Base-by-base conservation (phyloP, 64 coral and sea anemone species). In the Exaiptasia diaphana region DNA sequence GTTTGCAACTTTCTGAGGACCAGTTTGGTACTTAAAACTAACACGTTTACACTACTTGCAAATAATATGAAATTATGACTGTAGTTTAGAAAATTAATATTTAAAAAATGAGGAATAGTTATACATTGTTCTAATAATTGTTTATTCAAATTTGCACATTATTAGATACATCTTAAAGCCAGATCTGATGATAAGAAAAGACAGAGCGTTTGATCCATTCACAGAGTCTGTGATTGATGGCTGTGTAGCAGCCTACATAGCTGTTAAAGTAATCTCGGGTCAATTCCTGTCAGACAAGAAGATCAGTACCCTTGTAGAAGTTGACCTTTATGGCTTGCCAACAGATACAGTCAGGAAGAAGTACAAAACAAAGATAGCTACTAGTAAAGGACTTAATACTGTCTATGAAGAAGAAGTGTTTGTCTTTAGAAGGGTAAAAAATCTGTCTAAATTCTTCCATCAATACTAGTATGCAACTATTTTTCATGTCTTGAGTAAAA, bases 271-370 rank as follows among this genome's bases (percentile, higher is more conserved):
- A 74, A 96, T 96, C 39, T 96, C 93, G 21, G 93, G 93, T 2
- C 93, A 96, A 38, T 96, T 90, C 38, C 54, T 96, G 48, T 96
- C 93, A 24, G 93, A 96, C 63, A 96, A 96, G 76, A 96, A 76
- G 34, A 80, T 96, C 55, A 85, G 30, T 14, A 96, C 87, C 0
- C 79, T 38, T 41, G 93, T 96, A 6, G 87, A 96, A 12, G 91
- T 96, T 24, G 92, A 96, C 41, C 90, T 96, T 86, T 96, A 96
- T 57, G 92, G 92, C 12, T 82, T 96, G 20, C 92, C 92, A 24
- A 96, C 92, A 31, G 92, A 96, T 37, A 96, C 92, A 1, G 30
- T 90, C 3, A 90, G 87, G 30, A 96, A 96, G 27, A 96, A 81
- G 23, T 96, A 90, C 82, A 90, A 75, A 65, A 96, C 93, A 21